These are phyloP conservation scores for Lemur catta DNA, from an alignment of 2,797 vertebrate species.

Conservation along the genomic window DNA sequence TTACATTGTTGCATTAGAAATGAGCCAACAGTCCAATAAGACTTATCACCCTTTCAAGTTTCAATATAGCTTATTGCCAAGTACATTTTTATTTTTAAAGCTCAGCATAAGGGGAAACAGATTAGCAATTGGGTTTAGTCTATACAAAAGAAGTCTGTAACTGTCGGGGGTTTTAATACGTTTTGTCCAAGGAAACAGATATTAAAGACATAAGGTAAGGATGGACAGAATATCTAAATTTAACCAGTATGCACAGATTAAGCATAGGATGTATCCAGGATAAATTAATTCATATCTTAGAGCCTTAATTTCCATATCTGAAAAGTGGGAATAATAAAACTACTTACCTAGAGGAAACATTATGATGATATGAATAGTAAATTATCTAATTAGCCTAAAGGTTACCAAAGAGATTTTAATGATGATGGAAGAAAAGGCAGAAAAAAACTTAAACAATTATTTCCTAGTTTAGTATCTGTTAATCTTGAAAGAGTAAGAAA, in stretches of 20 bases:
- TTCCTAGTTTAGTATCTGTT: no score
- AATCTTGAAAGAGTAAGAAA: not conserved
- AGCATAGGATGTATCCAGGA: not conserved
- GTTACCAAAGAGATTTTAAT: not conserved
- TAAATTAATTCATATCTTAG: not conserved
- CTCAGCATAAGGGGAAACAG: constrained; percentile 76
- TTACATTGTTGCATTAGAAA: constrained; percentile 71
- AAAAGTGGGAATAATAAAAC: not conserved
- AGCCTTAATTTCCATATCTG: not conserved
- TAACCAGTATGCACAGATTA: not conserved
- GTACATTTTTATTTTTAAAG: constrained; percentile 79
- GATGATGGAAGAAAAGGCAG: not conserved
- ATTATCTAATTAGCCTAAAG: not conserved
- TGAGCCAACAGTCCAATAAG: constrained; percentile 75
- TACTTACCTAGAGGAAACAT: not conserved
- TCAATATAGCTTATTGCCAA: constrained; percentile 76
- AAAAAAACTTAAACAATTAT: not conserved
- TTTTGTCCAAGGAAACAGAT: constrained; percentile 52
- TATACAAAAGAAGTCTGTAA: constrained; percentile 75
- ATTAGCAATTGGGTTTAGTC: constrained; percentile 67
- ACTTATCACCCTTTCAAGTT: constrained; percentile 79
- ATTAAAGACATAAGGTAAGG: not conserved
- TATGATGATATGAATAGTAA: not conserved
- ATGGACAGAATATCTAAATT: not conserved
- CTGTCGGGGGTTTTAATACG: constrained; percentile 38